A percentile compares a stretch with the other conserved stretches of the same genome.
Conservation (phyloP, 1,140 invertebrate species). For the Danaus melanippus region DNA sequence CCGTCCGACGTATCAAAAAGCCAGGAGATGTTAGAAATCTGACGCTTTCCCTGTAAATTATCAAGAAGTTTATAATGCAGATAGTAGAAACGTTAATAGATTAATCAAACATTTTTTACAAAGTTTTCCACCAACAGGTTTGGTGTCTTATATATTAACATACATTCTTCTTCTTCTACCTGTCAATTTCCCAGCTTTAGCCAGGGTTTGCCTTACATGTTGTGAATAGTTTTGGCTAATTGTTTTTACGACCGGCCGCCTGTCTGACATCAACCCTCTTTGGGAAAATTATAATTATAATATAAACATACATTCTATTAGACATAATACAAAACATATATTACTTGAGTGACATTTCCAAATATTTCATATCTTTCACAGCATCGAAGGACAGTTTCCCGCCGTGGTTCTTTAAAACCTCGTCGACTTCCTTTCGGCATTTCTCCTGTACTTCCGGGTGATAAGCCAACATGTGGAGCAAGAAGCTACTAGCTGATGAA, state of each 20-base stretch:
- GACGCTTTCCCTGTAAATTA: conserved; percentile 14
- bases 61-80: background rate
- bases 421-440: conserved; percentile 14
- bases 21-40: conserved; percentile 10
- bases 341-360: conserved; percentile 19
- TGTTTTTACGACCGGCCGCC: no score
- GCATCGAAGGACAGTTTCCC: conserved; percentile 19
- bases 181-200: no score
- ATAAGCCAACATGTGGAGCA: conserved; percentile 13
- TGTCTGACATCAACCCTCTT: no score
- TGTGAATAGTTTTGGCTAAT: no score
- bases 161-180: no score
- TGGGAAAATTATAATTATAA: no score
- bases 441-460: conserved; percentile 11
- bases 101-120: background rate
- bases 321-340: background rate
- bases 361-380: conserved; percentile 17
- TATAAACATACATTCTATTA: background rate
- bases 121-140: background rate
- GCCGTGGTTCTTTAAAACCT: conserved; percentile 11
- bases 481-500: conserved; percentile 11
- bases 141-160: background rate
- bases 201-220: no score
- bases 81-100: background rate
- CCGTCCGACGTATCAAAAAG: conserved; percentile 7